Evolutionary conservation across 2,113 vertebrate species (phyloP), one percentile per base, ranked within the genome.

Genomic region (Vireo altiloquus): DNA sequence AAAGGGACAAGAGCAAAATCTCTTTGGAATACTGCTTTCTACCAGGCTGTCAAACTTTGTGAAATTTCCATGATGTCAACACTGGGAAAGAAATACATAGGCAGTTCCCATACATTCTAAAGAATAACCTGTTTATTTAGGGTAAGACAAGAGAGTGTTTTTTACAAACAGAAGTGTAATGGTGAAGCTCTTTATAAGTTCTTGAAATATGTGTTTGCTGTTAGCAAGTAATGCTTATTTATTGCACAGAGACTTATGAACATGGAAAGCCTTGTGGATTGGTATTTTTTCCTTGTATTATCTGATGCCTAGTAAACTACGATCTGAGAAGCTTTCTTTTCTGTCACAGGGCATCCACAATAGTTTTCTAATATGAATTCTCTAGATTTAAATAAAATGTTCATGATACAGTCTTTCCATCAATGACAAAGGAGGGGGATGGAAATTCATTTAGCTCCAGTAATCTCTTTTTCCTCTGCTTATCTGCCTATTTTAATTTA

Each of bases 31-130:
- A 65, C 65, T 78, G 56, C 79, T 85, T 79, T 85, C 91, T 95
- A 60, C 59, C 44, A 81, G 66, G 69, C 83, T 75, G 8, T 93
- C 91, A 94, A 78, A 91, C 70, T 83, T 87, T 56, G 53, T 91
- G 83, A 77, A 70, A 93, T 93, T 94, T 96, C 92, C 30, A 0
- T 96, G 57, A 93, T 92, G 89, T 94, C 92, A 96, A 39, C 89
- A 90, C 81, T 93, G 96, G 86, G 93, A 95, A 96, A 96, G 68
- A 88, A 93, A 89, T 88, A 77, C 53, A 69, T 11, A 68, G 74
- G 78, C 92, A 84, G 88, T 96, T 97, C 95, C 87, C 96, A 95
- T 81, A 91, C 76, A 94, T 94, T 77, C 61, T 92, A 78, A 93
- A 77, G 39, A 86, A 50, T 78, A 77, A 88, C 71, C 87, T 53